Evolutionary conservation across 2,113 vertebrate genomes (phyloP).

Genomic region (Cheirogaleus medius): DNA sequence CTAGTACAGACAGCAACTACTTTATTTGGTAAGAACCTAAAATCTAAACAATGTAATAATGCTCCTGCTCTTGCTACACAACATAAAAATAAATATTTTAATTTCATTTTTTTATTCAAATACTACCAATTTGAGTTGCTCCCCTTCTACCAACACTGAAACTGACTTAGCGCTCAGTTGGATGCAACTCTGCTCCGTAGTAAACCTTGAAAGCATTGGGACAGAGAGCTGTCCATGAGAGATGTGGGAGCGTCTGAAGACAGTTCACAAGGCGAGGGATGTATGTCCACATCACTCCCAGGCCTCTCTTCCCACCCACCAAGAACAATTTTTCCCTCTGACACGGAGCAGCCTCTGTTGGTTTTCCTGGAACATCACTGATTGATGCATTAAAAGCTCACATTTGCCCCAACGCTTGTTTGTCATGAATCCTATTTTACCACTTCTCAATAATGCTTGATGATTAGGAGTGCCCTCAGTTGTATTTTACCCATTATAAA

Average conservation of each 20-base stretch:
- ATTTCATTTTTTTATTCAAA: background rate
- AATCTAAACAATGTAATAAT: background rate
- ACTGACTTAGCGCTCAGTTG: slow-evolving; percentile 28
- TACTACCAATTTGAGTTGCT: background rate
- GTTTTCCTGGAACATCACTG: slow-evolving; percentile 58
- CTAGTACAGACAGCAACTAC: background rate
- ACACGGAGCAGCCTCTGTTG: slow-evolving; percentile 70
- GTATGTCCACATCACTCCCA: slow-evolving; percentile 60
- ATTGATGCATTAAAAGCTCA: slow-evolving; percentile 66
- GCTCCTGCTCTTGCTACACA: background rate
- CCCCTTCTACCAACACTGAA: background rate
- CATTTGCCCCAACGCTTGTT: background rate
- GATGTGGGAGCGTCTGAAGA: background rate
- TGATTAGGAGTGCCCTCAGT: background rate
- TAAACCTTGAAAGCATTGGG: background rate
- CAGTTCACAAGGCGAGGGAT: slow-evolving; percentile 70
- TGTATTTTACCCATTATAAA: background rate
- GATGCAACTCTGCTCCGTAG: background rate
- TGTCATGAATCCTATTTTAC: background rate
- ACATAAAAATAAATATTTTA: background rate
- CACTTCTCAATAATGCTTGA: background rate
- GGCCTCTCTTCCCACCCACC: slow-evolving; percentile 66
- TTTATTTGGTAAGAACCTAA: background rate
- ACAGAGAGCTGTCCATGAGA: background rate
- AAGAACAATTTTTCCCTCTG: slow-evolving; percentile 72